Evolutionary conservation across 2,113 vertebrate species (phyloP), one percentile per base, ranked within the genome.

Genomic region (Labeo catla): DNA sequence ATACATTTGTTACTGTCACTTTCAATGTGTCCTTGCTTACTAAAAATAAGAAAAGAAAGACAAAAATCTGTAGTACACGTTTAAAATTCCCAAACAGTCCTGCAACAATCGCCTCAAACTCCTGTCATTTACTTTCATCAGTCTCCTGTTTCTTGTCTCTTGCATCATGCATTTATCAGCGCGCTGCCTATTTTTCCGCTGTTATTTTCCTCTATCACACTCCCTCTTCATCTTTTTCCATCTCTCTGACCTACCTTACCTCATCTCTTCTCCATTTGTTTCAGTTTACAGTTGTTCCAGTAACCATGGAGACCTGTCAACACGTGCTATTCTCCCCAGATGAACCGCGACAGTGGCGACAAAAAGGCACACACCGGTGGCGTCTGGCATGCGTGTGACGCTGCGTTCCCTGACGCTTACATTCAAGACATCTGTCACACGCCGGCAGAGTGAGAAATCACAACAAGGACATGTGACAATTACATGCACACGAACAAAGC

Each of bases 241-340:
- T n/a, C 57, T 81, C 36, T 54, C 34, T 78, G 57, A 34, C 70
- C 66, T 23, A 52, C 43, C 50, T 72, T 78, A 70, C 61, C 49
- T 77, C 74, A 84, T 52, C 86, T 77, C 73, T 72, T 76, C 50
- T 87, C 73, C 49, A 78, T 87, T 84, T 68, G 61, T 78, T 78
- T 84, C 28, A 73, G 76, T 72, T 72, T 82, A 82, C 63, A 86
- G 81, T 84, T 70, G 86, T 82, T 82, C 80, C 63, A 34, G 80
- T 87, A 84, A 83, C 86, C 86, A 87, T 87, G 86, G 81, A 77
- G 54, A 87, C 50, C 43, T 83, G 72, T 87, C 86, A 87, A 87
- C 81, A 83, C 59, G 21, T 74, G 19, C 54, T 63, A 72, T 84
- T 87, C 34, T 76, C 70, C 54, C 72, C 73, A 87, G 39, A 74